Base-by-base conservation (phyloP, 2,888 invertebrate genomes). In the Sussaba pulchella region DNA sequence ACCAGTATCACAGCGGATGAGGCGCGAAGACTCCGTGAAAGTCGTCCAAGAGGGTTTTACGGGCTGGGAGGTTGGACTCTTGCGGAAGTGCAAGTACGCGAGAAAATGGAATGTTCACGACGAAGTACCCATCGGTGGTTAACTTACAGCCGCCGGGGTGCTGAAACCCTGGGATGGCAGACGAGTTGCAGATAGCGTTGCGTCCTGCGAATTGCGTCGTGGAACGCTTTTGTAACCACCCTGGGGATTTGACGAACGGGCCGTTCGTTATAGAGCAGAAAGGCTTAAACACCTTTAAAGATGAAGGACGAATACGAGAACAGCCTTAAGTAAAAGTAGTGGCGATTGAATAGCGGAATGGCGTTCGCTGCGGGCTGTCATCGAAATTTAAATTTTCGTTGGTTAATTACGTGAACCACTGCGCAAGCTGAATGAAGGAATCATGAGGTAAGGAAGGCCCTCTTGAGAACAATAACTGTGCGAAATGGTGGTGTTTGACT, bases 61-160 rank as follows among this genome's bases (percentile, higher is more conserved):
- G 82, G 69, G 63, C 69, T 70, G 61, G 59, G 64, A 63, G 61
- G 69, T 73, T 26, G 24, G 21, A 10, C 24, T 19, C 21, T 31
- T 17, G 17, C 17, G 59, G 12, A 24, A n/a, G 59, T 69, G 26
- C 36, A n/a, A n/a, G 72, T 61, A 52, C 24, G 43, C 72, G 41
- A 71, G 72, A 82, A 82, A 82, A 82, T 82, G 80, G 80, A 79
- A 82, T 73, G 79, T 72, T 82, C 71, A 59, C 72, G 76, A 82
- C 76, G 80, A 80, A 82, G 80, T 79, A 72, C 63, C 72, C 72
- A 70, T 69, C 59, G 82, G 80, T 41, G 79, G 69, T 64, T 76
- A 69, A 80, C 76, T 80, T 80, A 80, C 72, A 50, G 69, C 59
- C 64, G 17, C 57, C 9, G 6, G 21, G 4, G 63, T 72, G 67